Conservation (phyloP, 2,888 invertebrate genomes). For the Thereva nobilitata region DNA sequence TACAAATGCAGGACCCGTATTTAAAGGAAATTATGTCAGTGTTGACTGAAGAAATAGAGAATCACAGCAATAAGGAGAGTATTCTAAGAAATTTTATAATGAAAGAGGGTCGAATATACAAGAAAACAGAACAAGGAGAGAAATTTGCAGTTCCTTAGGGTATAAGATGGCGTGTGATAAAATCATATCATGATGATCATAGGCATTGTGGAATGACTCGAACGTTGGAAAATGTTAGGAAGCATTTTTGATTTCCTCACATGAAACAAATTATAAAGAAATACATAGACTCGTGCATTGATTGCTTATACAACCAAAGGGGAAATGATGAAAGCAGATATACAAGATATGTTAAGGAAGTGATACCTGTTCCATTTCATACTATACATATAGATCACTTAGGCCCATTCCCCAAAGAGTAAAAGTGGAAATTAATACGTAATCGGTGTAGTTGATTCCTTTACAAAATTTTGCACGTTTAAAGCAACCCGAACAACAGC, state of each 20-base stretch:
- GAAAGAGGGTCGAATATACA: not conserved
- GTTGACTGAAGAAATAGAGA: too few relatives aligned
- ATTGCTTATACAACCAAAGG: not conserved
- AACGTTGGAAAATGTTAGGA: not conserved
- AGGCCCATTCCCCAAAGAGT: not conserved
- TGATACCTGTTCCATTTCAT: too few relatives aligned
- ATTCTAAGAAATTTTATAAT: too few relatives aligned
- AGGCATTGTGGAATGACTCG: too few relatives aligned
- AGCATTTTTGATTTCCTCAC: not conserved
- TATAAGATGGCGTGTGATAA: not conserved
- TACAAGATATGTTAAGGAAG: not conserved
- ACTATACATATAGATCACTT: slow-evolving; percentile 6
- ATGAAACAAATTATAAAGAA: not conserved
- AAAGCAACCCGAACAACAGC: not conserved
- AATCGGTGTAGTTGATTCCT: not conserved
- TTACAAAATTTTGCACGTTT: not conserved
- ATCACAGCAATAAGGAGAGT: too few relatives aligned
- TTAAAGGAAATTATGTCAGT: too few relatives aligned
- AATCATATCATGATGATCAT: not conserved
- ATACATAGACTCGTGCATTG: not conserved
- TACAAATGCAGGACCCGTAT: too few relatives aligned
- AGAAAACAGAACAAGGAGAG: not conserved
- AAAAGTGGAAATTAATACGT: not conserved
- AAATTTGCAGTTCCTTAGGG: not conserved
- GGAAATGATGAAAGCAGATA: not conserved